phyloP scores from a whole-genome alignment of 2,888 invertebrate species.

The Tachina lurida region DNA sequence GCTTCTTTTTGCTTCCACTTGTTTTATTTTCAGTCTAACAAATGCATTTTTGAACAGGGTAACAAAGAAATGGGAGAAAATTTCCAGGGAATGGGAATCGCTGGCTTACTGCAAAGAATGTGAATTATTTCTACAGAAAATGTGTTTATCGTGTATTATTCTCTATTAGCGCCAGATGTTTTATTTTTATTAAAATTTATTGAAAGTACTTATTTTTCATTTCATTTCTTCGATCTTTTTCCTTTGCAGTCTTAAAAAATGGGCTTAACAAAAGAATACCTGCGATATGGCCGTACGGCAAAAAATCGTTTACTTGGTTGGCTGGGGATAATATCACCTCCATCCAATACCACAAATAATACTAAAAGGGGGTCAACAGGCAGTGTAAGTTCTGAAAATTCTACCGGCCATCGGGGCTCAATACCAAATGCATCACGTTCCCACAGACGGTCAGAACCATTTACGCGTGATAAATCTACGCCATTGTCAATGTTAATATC shows the following conservation, averaged over 20 bases:
- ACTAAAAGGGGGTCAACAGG: slow-evolving; percentile 46
- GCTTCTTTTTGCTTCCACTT: too few relatives aligned
- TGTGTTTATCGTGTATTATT: too few relatives aligned
- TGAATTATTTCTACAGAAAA: too few relatives aligned
- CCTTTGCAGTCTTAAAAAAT: slow-evolving; percentile 82
- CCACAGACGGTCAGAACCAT: slow-evolving; percentile 68
- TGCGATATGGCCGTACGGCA: slow-evolving; percentile 89
- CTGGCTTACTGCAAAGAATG: too few relatives aligned
- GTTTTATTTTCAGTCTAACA: too few relatives aligned
- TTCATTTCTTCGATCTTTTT: slow-evolving; percentile 28
- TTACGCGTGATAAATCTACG: slow-evolving; percentile 83
- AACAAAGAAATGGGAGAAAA: too few relatives aligned
- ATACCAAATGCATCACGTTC: slow-evolving; percentile 43
- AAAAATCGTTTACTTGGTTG: slow-evolving; percentile 89
- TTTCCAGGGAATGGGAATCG: too few relatives aligned
- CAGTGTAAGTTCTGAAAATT: slow-evolving; percentile 59
- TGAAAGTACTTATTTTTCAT: background rate
- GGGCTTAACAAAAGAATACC: slow-evolving; percentile 90
- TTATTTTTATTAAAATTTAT: too few relatives aligned
- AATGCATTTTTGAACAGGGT: too few relatives aligned
- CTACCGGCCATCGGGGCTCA: slow-evolving; percentile 45
- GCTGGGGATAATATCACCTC: slow-evolving; percentile 72
- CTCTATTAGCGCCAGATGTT: too few relatives aligned
- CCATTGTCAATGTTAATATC: slow-evolving; percentile 92
- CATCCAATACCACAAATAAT: slow-evolving; percentile 67